Conservation (phyloP, 2,797 vertebrate genomes). For the Poeciliopsis paucimaculata region DNA sequence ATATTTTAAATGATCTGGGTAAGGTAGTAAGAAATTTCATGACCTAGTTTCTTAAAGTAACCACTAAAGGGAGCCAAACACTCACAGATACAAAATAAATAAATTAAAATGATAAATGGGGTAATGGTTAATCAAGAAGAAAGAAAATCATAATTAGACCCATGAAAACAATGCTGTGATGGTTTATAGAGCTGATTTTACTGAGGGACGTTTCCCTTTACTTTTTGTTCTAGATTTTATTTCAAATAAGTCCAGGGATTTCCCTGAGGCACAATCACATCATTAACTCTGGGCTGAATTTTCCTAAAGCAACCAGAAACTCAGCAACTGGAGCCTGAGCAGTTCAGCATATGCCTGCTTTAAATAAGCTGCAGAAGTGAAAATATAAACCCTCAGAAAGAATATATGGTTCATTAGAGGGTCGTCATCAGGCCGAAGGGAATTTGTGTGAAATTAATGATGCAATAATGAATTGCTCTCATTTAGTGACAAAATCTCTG, state of each 20-base stretch:
- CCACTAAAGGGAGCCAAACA: slow-evolving; percentile 12
- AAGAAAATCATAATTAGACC: not conserved
- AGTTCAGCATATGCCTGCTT: not conserved
- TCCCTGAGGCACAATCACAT: not conserved
- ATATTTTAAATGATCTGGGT: not conserved
- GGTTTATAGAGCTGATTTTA: not conserved
- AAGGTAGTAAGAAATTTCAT: not conserved
- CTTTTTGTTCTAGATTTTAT: not conserved
- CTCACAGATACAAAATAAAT: not conserved
- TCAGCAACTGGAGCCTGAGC: not conserved
- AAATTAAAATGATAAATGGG: not conserved
- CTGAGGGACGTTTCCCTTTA: not conserved
- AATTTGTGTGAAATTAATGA: not conserved
- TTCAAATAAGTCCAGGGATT: not conserved
- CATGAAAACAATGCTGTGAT: not conserved
- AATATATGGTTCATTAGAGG: not conserved
- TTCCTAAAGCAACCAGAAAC: not conserved
- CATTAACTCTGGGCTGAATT: not conserved
- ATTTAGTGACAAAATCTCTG: not conserved
- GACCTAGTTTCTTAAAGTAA: not conserved
- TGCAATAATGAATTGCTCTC: not conserved
- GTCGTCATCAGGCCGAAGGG: not conserved
- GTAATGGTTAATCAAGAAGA: not conserved
- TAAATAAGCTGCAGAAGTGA: not conserved
- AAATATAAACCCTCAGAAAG: not conserved